A percentile compares a stretch with the other conserved stretches of the same genome.
Evolutionary conservation across 2,113 vertebrate genomes (phyloP).

Genomic region (Addax nasomaculatus): DNA sequence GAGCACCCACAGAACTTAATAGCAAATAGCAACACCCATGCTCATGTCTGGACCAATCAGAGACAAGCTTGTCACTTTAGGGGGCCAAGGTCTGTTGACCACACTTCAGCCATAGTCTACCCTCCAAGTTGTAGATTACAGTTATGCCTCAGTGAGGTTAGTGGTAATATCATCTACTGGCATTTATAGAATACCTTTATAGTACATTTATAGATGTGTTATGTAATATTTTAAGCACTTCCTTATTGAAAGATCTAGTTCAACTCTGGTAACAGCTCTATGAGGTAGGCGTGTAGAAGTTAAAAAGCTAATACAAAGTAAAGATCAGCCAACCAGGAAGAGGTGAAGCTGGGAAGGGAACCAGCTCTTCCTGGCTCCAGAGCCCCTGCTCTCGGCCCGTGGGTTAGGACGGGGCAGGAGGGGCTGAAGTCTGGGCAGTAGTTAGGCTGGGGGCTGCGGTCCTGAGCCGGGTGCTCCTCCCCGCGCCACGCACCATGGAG

Average conservation of each 20-base stretch:
- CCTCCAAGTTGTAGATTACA: not conserved
- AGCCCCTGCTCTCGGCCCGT: not conserved
- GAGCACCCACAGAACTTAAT: not conserved
- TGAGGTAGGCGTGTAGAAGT: not conserved
- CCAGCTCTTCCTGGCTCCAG: not conserved
- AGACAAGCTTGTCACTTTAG: not conserved
- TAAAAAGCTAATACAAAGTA: not conserved
- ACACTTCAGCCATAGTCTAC: not conserved
- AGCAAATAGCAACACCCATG: not conserved
- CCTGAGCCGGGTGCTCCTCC: rapidly evolving
- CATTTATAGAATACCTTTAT: not conserved
- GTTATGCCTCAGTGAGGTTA: not conserved
- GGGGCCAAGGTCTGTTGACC: not conserved
- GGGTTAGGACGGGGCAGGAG: not conserved
- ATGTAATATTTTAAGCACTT: rapidly evolving
- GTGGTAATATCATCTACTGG: not conserved
- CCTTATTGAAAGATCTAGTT: not conserved
- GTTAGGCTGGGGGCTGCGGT: not conserved
- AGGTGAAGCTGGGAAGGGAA: not conserved
- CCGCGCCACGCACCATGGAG: not conserved
- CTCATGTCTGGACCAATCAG: not conserved
- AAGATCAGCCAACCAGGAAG: not conserved
- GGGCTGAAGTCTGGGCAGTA: not conserved
- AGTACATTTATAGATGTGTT: not conserved
- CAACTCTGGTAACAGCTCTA: not conserved